phyloP scores from a whole-genome alignment of 2,888 invertebrate genomes.

The Alviniconcha strummeri region DNA sequence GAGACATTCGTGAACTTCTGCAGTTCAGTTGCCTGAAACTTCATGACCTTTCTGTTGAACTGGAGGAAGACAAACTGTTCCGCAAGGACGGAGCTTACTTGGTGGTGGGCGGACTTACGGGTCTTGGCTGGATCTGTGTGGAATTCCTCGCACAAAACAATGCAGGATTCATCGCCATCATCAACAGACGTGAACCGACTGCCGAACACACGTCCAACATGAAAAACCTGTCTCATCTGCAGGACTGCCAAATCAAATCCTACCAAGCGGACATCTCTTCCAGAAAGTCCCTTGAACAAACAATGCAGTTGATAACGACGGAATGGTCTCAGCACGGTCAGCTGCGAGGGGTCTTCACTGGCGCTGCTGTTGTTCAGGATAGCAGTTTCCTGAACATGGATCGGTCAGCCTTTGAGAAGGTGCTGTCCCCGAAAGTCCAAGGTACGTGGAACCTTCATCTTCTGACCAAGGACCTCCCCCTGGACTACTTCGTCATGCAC shows the following conservation, averaged over 20 bases:
- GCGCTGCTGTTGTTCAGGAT: slow-evolving; percentile 54
- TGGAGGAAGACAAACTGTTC: slow-evolving; percentile 38
- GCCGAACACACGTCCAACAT: slow-evolving; percentile 41
- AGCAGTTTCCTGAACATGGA: slow-evolving; percentile 41
- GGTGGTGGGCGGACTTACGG: slow-evolving; percentile 58
- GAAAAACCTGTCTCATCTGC: slow-evolving; percentile 25
- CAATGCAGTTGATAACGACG: not conserved
- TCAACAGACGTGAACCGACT: slow-evolving; percentile 47
- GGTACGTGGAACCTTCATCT: slow-evolving; percentile 60
- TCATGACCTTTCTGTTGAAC: slow-evolving; percentile 22
- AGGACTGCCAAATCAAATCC: slow-evolving; percentile 40
- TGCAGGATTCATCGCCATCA: slow-evolving; percentile 47
- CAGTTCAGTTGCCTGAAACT: too few relatives aligned
- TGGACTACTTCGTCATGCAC: slow-evolving; percentile 60
- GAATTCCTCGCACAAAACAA: slow-evolving; percentile 46
- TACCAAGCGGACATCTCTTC: slow-evolving; percentile 50
- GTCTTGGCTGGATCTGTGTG: slow-evolving; percentile 58
- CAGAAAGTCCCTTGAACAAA: slow-evolving; percentile 36
- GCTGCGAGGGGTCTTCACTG: slow-evolving; percentile 58
- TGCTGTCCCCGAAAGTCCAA: slow-evolving; percentile 52
- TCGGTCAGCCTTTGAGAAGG: slow-evolving; percentile 41
- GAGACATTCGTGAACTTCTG: too few relatives aligned
- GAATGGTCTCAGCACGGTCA: slow-evolving; percentile 10
- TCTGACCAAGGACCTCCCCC: slow-evolving; percentile 40
- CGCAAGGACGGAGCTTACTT: slow-evolving; percentile 49